These are phyloP conservation scores for Acinonyx jubatus DNA, from an alignment of 2,113 vertebrate genomes.

Conservation along the genomic window DNA sequence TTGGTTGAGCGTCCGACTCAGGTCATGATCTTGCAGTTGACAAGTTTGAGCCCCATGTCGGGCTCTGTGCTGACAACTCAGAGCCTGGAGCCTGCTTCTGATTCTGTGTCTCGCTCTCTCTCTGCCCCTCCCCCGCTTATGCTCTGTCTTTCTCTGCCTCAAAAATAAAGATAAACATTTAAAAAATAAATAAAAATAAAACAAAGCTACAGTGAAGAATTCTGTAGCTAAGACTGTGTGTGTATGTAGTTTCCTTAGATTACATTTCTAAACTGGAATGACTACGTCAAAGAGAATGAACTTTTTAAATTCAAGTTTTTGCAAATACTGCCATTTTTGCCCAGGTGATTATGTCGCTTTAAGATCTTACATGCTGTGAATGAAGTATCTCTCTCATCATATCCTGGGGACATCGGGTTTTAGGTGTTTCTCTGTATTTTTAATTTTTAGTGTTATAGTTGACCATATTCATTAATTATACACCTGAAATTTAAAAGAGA, in stretches of 20 bases:
- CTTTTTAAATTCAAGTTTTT: neutral
- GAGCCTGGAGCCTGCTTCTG: no score
- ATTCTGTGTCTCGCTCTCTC: no score
- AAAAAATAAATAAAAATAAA: neutral
- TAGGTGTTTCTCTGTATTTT: neutral
- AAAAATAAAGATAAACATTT: no score
- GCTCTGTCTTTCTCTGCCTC: no score
- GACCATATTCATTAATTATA: neutral
- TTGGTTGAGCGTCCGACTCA: no score
- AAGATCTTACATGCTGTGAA: neutral
- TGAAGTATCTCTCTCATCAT: neutral
- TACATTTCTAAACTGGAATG: slow-evolving; percentile 16
- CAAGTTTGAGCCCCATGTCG: no score
- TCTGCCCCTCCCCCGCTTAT: no score
- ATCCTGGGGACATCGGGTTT: neutral
- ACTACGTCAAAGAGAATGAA: neutral
- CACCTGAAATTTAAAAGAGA: neutral
- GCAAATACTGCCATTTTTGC: neutral
- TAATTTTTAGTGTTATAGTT: neutral
- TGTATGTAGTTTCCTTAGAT: neutral
- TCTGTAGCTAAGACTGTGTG: neutral
- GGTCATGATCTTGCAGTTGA: no score
- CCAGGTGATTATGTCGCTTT: neutral
- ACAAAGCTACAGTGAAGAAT: neutral
- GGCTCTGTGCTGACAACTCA: no score